Evolutionary conservation across 2,888 invertebrate genomes (phyloP).

Genomic region (Lasioglossum villosulum): DNA sequence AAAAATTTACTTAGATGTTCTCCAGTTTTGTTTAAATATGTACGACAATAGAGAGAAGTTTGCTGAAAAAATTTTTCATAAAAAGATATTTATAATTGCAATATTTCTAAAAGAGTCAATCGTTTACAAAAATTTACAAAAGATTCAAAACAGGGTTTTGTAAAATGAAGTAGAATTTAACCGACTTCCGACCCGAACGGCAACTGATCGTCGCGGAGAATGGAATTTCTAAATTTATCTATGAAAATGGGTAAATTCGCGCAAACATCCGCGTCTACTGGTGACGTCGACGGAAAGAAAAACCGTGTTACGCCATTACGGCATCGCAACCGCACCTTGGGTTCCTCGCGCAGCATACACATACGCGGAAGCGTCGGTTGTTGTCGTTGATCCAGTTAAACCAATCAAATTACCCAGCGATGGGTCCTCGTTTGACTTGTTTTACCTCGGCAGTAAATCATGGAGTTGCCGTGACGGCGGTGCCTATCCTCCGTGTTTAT

Average conservation of each 20-base stretch:
- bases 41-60: too few relatives aligned
- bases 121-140: neutral
- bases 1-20: too few relatives aligned
- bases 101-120: too few relatives aligned
- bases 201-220: neutral
- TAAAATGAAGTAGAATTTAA: neutral
- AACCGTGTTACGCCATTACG: constrained; percentile 20
- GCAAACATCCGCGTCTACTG: neutral
- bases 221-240: neutral
- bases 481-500: constrained; percentile 14
- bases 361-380: constrained; percentile 28
- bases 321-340: constrained; percentile 3
- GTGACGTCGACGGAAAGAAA: neutral
- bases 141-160: neutral
- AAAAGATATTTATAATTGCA: too few relatives aligned
- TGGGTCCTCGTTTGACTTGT: constrained; percentile 40
- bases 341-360: constrained; percentile 8
- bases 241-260: neutral
- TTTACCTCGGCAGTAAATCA: constrained; percentile 47
- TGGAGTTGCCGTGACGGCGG: constrained; percentile 44
- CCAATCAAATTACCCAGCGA: constrained; percentile 72
- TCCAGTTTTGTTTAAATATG: too few relatives aligned
- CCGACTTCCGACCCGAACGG: neutral
- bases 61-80: too few relatives aligned
- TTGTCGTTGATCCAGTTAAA: constrained; percentile 70